Evolutionary conservation across 2,888 invertebrate species (phyloP), one percentile per base, ranked within the genome.

Genomic region (Cheilosia urbana): DNA sequence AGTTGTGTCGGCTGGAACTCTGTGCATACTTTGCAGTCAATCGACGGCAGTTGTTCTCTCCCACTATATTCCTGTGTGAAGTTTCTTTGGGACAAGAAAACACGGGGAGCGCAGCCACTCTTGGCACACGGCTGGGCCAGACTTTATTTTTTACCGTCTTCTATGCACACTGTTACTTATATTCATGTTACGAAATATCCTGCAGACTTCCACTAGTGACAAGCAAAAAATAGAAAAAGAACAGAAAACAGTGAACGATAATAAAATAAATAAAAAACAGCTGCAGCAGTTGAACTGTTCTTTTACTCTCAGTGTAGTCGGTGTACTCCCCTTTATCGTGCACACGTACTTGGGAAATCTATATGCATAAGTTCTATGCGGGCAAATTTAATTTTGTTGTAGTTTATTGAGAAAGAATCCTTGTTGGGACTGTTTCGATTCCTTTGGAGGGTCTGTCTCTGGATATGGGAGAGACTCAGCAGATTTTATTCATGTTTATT

Each of bases 231-330:
- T 73, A 37, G 65, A 73, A 27, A 27, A 27, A 6, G 24, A 24
- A 24, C 24, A 24, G 3, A 24, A 62, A 60, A 80, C 60, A 55
- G 66, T 30, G 27, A 27, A 72, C 65, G 65, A 72, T 51, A 72
- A 72, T 76, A 77, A 81, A 58, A 85, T 81, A 85, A 81, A 81
- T 72, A 85, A 81, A 85, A 85, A 85, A 81, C 76, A 85, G 76
- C 81, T 81, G 85, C 81, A 81, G 66, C 81, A 62, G 80, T 58
- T 71, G 75, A 69, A 45, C 58, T 53, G 34, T 47, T n/a, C 51
- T n/a, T 40, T 51, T 60, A 27, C 49, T 68, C 68, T 30, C 27
- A 4, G 30, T 30, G 9, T 9, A 30, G 30, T 9, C 17, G 27
- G 27, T 27, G 15, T 45, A 34, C 42, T 15, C 68, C 30, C 47